Percentiles rank a stretch among this genome's conserved stretches.
Evolutionary conservation across 2,797 vertebrate genomes (phyloP).

Genomic region (Novumbra hubbsi): DNA sequence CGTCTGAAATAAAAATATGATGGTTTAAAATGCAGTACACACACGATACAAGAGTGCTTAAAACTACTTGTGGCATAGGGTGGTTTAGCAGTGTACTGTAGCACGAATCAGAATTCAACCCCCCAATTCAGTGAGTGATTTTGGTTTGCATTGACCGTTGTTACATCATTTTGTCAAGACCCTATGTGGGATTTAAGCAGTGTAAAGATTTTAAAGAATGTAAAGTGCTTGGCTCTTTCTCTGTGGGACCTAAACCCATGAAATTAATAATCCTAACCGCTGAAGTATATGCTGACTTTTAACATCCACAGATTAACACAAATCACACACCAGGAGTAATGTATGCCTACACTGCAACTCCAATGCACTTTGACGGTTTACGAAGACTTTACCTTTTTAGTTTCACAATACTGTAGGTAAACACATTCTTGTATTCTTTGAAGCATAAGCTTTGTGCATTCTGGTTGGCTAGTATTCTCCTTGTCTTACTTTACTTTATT

Average conservation of each 20-base stretch:
- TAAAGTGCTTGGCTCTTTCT: background rate
- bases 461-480: background rate
- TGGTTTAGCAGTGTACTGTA: no score
- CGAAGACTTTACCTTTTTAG: background rate
- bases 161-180: no score
- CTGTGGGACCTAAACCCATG: background rate
- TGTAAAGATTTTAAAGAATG: conserved; percentile 7
- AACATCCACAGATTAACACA: conserved; percentile 6
- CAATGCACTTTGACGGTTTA: background rate
- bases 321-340: background rate
- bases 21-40: no score
- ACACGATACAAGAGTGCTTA: no score
- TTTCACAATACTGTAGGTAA: background rate
- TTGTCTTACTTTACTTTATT: background rate
- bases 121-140: no score
- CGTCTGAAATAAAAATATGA: no score
- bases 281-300: background rate
- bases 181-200: no score
- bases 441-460: background rate
- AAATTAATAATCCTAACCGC: background rate
- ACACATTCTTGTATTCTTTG: background rate
- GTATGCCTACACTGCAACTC: background rate
- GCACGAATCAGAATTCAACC: no score
- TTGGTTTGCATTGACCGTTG: no score
- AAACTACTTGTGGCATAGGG: no score